phyloP scores from a whole-genome alignment of 1,140 invertebrate species.

The Araneus ventricosus region DNA sequence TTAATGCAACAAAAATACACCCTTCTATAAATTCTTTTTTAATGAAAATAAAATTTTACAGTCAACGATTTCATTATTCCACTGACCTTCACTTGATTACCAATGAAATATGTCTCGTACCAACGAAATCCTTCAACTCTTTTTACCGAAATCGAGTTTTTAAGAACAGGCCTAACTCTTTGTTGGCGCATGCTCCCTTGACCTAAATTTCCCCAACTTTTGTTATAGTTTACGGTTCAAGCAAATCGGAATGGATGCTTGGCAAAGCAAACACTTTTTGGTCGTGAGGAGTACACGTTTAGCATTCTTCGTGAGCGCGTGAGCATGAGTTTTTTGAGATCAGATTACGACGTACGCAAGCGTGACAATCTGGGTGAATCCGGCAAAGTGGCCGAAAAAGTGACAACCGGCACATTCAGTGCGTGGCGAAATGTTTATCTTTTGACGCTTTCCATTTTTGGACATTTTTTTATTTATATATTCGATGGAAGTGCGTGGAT shows the following conservation, averaged over 20 bases:
- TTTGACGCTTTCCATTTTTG: background rate
- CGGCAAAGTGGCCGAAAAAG: background rate
- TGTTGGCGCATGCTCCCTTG: background rate
- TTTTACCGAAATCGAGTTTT: background rate
- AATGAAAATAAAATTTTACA: background rate
- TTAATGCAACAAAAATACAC: background rate
- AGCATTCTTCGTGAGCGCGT: background rate
- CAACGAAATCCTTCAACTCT: slow-evolving; percentile 19
- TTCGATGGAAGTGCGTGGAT: too few relatives aligned
- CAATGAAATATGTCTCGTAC: background rate
- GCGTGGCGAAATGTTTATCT: background rate
- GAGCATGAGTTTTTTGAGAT: background rate
- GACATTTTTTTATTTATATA: background rate
- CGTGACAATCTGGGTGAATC: slow-evolving; percentile 1
- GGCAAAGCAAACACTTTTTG: background rate
- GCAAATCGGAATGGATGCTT: background rate
- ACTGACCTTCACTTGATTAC: background rate
- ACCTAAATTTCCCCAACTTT: background rate
- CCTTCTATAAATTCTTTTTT: background rate
- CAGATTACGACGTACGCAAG: slow-evolving; percentile 31
- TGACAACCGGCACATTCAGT: background rate
- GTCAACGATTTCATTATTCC: background rate
- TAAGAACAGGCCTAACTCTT: background rate
- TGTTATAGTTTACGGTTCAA: slow-evolving; percentile 34
- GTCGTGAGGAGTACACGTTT: background rate